Evolutionary conservation across 2,797 vertebrate genomes (phyloP).

Genomic region (Oreochromis mossambicus): DNA sequence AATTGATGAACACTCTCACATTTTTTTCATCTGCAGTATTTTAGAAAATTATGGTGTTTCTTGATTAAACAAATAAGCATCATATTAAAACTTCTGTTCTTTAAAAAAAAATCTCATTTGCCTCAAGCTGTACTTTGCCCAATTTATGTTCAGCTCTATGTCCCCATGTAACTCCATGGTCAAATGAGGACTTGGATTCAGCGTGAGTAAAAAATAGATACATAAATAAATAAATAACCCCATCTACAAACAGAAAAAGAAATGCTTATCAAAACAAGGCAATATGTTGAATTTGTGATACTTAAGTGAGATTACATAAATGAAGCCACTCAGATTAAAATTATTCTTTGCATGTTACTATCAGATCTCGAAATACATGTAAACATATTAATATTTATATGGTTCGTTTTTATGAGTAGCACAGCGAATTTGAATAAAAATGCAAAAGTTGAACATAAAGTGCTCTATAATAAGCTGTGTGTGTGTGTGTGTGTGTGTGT

Average conservation of each 20-base stretch:
- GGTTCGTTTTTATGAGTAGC: background rate
- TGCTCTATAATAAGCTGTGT: background rate
- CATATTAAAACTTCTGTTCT: background rate
- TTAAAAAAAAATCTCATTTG: background rate
- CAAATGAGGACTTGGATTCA: background rate
- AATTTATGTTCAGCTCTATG: background rate
- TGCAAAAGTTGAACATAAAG: background rate
- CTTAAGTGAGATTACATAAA: background rate
- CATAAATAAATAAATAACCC: background rate
- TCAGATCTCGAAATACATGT: background rate
- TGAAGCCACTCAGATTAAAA: background rate
- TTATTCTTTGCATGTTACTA: background rate
- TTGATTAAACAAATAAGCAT: background rate
- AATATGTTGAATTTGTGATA: accelerated
- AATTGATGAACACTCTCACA: background rate
- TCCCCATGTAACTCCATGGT: background rate
- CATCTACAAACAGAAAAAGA: background rate
- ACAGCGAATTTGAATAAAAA: accelerated
- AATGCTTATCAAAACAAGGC: background rate
- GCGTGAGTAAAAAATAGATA: background rate
- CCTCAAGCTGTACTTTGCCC: background rate
- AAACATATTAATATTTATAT: background rate
- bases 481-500: background rate
- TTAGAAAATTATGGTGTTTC: background rate
- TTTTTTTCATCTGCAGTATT: background rate